phyloP scores from a whole-genome alignment of 1,140 invertebrate genomes.

The Saccostrea echinata region DNA sequence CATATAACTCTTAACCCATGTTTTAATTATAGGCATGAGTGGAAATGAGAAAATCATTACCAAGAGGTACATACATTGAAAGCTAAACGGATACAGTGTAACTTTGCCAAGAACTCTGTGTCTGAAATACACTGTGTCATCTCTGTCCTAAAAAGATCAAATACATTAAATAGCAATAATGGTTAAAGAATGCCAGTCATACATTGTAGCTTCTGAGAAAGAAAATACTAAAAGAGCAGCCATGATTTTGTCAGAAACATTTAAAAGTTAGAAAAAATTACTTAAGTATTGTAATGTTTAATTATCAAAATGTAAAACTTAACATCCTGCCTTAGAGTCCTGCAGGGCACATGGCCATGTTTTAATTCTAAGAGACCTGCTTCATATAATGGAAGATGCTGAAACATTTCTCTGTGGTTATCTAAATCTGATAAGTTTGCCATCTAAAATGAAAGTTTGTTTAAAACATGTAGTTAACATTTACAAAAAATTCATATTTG shows the following conservation, averaged over 20 bases:
- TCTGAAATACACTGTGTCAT: slow-evolving; percentile 93
- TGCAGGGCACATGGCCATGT: slow-evolving; percentile 89
- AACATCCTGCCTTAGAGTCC: slow-evolving; percentile 81
- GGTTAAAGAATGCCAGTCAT: too few species aligned
- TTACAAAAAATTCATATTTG: too few species aligned
- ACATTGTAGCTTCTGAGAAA: too few species aligned
- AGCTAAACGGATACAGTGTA: slow-evolving; percentile 92
- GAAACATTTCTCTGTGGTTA: slow-evolving; percentile 72
- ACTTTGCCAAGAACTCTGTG: slow-evolving; percentile 95
- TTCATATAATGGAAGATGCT: slow-evolving; percentile 89
- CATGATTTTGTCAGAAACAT: too few species aligned
- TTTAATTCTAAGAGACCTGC: slow-evolving; percentile 87
- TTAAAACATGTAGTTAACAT: too few species aligned
- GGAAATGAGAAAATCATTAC: neutral
- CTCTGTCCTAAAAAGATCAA: slow-evolving; percentile 88
- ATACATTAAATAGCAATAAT: neutral
- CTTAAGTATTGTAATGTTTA: neutral
- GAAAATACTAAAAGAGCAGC: too few species aligned
- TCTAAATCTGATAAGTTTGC: slow-evolving; percentile 92
- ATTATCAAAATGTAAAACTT: neutral
- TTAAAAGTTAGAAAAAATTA: neutral
- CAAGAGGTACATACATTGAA: slow-evolving; percentile 83
- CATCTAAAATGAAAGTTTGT: slow-evolving; percentile 81
- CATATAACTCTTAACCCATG: neutral
- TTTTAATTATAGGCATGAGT: neutral